A percentile compares a stretch with the other conserved stretches of the same genome.
Evolutionary conservation across 2,113 vertebrate species (phyloP).

Genomic region (Spilogale gracilis): DNA sequence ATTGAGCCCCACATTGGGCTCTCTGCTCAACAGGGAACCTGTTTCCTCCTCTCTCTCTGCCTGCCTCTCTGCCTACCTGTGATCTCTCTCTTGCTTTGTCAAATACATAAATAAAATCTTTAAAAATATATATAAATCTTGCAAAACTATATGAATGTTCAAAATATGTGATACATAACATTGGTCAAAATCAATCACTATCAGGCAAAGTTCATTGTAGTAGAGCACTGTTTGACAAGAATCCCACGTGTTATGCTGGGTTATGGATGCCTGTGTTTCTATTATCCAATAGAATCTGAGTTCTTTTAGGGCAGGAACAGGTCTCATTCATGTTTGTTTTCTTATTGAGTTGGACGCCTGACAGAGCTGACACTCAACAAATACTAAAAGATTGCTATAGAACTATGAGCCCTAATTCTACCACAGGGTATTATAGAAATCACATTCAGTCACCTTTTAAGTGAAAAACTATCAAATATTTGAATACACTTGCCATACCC

Average conservation of each 20-base stretch:
- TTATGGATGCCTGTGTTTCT: background rate
- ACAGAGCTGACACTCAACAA: background rate
- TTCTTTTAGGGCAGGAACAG: background rate
- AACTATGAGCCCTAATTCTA: background rate
- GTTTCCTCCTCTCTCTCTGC: too few relatives aligned
- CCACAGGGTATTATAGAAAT: background rate
- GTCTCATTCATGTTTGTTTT: background rate
- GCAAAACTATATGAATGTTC: background rate
- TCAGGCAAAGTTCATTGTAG: background rate
- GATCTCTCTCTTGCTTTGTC: too few relatives aligned
- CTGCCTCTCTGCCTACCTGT: too few relatives aligned
- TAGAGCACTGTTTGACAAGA: background rate
- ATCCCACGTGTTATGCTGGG: rapidly evolving
- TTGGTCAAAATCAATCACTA: background rate
- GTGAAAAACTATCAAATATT: background rate
- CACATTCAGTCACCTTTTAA: background rate
- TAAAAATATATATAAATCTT: background rate
- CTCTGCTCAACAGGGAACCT: too few relatives aligned
- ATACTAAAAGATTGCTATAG: background rate
- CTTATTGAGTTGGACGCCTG: background rate
- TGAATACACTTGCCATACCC: background rate
- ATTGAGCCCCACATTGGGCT: too few relatives aligned
- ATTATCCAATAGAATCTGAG: background rate
- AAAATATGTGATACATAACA: background rate
- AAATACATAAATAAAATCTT: too few relatives aligned